Conservation (phyloP, 2,888 invertebrate genomes). For the Agapostemon virescens region DNA sequence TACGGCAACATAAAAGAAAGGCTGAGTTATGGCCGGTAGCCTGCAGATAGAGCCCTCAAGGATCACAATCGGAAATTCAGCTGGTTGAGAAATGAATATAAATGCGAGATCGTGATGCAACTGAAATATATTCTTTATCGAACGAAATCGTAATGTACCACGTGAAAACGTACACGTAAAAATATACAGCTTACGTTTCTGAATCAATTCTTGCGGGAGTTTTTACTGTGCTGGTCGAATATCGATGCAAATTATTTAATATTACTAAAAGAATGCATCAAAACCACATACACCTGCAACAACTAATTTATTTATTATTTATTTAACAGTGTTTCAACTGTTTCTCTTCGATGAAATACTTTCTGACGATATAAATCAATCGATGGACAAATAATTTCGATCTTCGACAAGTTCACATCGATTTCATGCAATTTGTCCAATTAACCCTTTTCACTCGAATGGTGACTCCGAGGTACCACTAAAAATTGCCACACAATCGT, state of each 20-base stretch:
- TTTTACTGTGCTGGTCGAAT: background rate
- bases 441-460: background rate
- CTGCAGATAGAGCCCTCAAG: conserved; percentile 35
- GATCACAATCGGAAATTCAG: conserved; percentile 44
- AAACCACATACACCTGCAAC: background rate
- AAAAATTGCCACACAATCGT: no score
- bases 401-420: background rate
- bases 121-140: background rate
- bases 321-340: background rate
- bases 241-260: background rate
- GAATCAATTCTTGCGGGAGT: background rate
- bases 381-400: background rate
- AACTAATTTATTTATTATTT: background rate
- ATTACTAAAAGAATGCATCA: background rate
- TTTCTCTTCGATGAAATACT: background rate
- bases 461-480: no score
- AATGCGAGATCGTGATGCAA: conserved; percentile 16
- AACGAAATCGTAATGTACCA: conserved; percentile 19
- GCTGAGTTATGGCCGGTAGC: conserved; percentile 41
- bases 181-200: background rate
- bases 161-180: background rate
- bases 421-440: background rate
- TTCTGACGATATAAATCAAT: background rate
- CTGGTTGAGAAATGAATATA: conserved; percentile 23
- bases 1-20: conserved; percentile 36